Base-by-base conservation (phyloP, 2,113 vertebrate species). In the Pseudopipra pipra region DNA sequence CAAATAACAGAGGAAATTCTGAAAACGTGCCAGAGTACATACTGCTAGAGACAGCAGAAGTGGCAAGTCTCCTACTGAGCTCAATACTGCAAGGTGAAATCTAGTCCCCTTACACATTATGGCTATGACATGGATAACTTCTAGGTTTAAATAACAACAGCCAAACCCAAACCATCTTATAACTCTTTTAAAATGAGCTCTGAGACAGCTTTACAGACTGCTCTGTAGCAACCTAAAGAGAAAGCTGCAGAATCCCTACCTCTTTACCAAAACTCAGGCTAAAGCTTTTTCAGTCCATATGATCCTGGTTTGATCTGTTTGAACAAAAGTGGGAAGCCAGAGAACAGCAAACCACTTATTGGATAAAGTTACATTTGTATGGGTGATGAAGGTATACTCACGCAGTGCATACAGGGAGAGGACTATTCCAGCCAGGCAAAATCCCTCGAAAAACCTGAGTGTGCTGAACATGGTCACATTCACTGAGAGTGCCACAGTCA, bases 401-500 rank as follows among this genome's bases (percentile, higher is more conserved):
- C 99, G 97, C 92, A 99, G 97, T 46, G 98, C 99, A 1, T 99
- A 99, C 94, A 99, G 97, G 20, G 99, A 99, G 52, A 99, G 99
- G 28, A 97, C 98, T 95, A 99, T 99, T 87, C 99, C 99, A 68
- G 99, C 99, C 96, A 99, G 98, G 97, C 99, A 99, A 97, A 99
- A 99, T 70, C 99, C 99, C 97, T 99, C 99, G 39, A 99, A 99
- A 98, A 99, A 99, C 88, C 99, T 98, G 97, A 99, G 98, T 35
- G 99, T 99, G 99, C 99, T 99, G 98, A 99, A 99, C 99, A 99
- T 99, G n/a, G 99, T 98, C 92, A 99, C 98, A 14, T 99, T 99
- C 97, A 99, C 98, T 1, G 99, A 99, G 87, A 99, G 99, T 24
- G 99, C 99, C 97, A 99, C 99, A 2, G 98, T 98, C 95, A 99